Percentiles rank a stretch among this genome's conserved stretches.
phyloP scores from a whole-genome alignment of 2,797 vertebrate species.

The Thamnophis elegans region DNA sequence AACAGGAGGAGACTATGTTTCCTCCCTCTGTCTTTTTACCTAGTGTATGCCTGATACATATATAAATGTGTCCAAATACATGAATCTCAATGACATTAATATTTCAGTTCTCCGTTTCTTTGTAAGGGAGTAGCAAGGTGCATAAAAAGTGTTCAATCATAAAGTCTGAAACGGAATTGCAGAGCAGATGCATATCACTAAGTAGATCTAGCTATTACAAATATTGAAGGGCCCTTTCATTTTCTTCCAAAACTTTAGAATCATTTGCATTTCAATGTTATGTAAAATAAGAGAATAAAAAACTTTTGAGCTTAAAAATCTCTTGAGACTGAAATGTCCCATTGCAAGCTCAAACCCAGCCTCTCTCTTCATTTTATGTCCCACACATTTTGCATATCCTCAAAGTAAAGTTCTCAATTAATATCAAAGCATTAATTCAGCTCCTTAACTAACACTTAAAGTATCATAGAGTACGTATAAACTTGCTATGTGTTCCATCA shows the following conservation, averaged over 20 bases:
- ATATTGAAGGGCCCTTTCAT: not conserved
- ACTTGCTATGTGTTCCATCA: not conserved
- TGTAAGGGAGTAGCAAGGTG: slow-evolving; percentile 14
- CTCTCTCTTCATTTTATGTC: not conserved
- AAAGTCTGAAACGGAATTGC: slow-evolving; percentile 26
- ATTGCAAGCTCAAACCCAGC: not conserved
- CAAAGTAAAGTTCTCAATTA: not conserved
- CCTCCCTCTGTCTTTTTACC: not conserved
- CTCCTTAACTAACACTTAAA: not conserved
- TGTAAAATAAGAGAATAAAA: not conserved
- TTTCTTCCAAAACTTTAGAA: not conserved
- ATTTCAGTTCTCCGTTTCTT: slow-evolving; percentile 6
- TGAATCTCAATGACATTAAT: slow-evolving; percentile 24
- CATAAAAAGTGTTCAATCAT: slow-evolving; percentile 37
- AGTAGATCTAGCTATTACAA: slow-evolving; percentile 4
- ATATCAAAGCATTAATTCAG: not conserved
- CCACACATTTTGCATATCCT: not conserved
- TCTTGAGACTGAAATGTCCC: not conserved
- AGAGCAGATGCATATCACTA: slow-evolving; percentile 4
- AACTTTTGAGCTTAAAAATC: not conserved
- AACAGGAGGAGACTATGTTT: slow-evolving; percentile 15
- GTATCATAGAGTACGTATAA: not conserved
- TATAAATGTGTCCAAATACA: not conserved
- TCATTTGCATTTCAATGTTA: not conserved
- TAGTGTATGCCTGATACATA: slow-evolving; percentile 12